A percentile compares a stretch with the other conserved stretches of the same genome.
phyloP scores from a whole-genome alignment of 2,113 vertebrate species.

The Rhabdomys dilectus region DNA sequence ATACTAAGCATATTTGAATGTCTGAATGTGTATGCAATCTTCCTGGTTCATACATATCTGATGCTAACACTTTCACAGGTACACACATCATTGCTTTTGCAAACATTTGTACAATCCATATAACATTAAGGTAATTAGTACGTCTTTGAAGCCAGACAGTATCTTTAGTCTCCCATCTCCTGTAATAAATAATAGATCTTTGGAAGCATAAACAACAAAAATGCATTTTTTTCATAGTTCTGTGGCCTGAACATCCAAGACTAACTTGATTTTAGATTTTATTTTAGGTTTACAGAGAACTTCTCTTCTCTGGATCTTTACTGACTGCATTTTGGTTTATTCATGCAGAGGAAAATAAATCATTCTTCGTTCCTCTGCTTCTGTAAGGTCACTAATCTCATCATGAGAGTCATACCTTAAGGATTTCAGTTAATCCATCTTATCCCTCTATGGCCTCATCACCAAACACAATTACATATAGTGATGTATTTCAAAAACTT shows the following conservation, averaged over 20 bases:
- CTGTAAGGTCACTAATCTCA: not conserved
- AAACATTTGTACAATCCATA: not conserved
- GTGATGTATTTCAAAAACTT: not conserved
- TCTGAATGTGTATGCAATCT: not conserved
- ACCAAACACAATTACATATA: not conserved
- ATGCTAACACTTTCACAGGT: not conserved
- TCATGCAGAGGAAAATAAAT: not conserved
- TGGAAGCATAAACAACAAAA: not conserved
- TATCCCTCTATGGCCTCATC: not conserved
- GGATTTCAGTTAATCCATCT: not conserved
- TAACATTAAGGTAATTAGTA: not conserved
- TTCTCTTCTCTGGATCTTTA: not conserved
- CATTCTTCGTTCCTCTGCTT: not conserved
- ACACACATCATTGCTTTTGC: not conserved
- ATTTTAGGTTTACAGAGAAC: not conserved
- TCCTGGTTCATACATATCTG: not conserved
- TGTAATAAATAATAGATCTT: not conserved
- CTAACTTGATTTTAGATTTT: too few relatives aligned
- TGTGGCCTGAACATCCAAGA: not conserved
- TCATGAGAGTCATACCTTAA: not conserved
- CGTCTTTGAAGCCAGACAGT: not conserved
- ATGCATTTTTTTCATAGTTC: not conserved
- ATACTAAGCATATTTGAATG: not conserved
- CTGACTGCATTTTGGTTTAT: not conserved
- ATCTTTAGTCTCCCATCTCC: not conserved